phyloP scores from a whole-genome alignment of 2,888 invertebrate species.

The Acleris sparsana region DNA sequence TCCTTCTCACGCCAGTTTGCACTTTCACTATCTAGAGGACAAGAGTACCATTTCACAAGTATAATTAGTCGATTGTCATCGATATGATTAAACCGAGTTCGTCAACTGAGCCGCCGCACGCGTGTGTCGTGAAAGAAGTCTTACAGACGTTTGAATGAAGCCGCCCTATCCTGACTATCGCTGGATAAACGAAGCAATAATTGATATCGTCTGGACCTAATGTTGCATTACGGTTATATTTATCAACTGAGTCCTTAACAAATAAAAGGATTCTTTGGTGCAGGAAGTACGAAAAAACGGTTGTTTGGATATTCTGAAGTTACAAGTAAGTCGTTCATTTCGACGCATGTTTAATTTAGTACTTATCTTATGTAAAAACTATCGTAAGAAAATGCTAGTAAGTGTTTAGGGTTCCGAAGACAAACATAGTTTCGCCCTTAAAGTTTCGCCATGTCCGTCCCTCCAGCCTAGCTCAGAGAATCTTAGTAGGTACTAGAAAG shows the following conservation, averaged over 20 bases:
- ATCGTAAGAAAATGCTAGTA: too few relatives aligned
- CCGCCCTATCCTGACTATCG: slow-evolving; percentile 24
- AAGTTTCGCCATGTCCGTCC: too few relatives aligned
- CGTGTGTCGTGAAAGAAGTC: slow-evolving; percentile 67
- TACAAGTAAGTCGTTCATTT: too few relatives aligned
- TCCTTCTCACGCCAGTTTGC: background rate
- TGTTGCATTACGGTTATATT: background rate
- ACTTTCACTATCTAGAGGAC: slow-evolving; percentile 20
- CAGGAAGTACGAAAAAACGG: too few relatives aligned
- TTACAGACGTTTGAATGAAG: slow-evolving; percentile 49
- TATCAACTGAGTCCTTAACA: background rate
- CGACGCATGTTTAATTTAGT: too few relatives aligned
- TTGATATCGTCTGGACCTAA: slow-evolving; percentile 29
- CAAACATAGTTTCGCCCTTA: too few relatives aligned
- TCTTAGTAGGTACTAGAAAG: too few relatives aligned
- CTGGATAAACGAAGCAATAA: slow-evolving; percentile 29
- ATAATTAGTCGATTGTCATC: slow-evolving; percentile 11
- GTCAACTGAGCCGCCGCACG: slow-evolving; percentile 39
- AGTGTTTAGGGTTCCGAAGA: too few relatives aligned
- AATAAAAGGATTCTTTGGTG: too few relatives aligned
- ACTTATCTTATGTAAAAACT: too few relatives aligned
- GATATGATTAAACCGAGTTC: background rate
- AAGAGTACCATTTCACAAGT: background rate
- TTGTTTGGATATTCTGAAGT: too few relatives aligned
- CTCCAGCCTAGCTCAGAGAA: too few relatives aligned